phyloP scores from a whole-genome alignment of 2,888 invertebrate genomes.

The Nymphalis urticae region DNA sequence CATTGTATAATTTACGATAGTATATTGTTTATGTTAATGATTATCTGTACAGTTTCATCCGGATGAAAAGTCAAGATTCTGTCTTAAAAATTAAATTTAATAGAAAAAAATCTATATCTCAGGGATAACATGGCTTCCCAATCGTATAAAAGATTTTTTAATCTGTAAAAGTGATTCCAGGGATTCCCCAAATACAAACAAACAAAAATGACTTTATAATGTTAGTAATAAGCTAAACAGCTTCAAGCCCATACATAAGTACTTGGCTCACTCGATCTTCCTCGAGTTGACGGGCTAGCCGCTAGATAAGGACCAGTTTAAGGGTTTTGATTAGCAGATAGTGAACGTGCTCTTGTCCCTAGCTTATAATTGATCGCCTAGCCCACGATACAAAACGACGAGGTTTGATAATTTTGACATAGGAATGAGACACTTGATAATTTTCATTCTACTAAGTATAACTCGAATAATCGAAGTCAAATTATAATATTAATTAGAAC shows the following conservation, averaged over 20 bases:
- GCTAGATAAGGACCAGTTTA: constrained; percentile 40
- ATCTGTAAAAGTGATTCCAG: too few species aligned
- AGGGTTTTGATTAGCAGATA: constrained; percentile 42
- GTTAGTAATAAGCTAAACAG: neutral
- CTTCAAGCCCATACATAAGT: neutral
- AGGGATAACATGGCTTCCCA: too few species aligned
- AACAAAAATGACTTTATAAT: too few species aligned
- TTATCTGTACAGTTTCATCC: too few species aligned
- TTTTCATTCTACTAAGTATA: neutral
- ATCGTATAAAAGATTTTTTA: too few species aligned
- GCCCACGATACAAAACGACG: neutral
- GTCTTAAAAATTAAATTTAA: too few species aligned
- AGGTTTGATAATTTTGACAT: constrained; percentile 3
- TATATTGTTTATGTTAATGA: too few species aligned
- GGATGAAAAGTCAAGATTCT: too few species aligned
- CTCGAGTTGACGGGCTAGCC: constrained; percentile 42
- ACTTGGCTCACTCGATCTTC: constrained; percentile 43
- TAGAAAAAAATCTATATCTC: too few species aligned
- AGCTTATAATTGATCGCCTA: neutral
- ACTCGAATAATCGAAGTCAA: neutral
- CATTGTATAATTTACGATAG: too few species aligned
- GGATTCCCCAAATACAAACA: too few species aligned
- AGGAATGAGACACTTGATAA: constrained; percentile 4
- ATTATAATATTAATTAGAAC: neutral
- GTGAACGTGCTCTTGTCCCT: constrained; percentile 14